phyloP scores from a whole-genome alignment of 1,140 invertebrate species.

The Drosophila serrata region DNA sequence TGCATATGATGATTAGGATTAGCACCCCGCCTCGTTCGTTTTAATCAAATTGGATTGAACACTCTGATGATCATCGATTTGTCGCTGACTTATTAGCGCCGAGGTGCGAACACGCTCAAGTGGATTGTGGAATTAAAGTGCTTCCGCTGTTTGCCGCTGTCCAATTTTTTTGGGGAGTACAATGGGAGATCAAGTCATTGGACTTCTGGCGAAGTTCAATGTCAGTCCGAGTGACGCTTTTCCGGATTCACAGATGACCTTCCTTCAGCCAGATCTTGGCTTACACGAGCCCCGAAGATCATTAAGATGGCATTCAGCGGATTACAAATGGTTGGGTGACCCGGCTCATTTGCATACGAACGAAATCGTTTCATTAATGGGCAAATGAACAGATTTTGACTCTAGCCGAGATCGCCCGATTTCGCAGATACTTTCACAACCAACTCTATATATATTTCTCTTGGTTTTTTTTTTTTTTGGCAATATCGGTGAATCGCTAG shows the following conservation, averaged over 20 bases:
- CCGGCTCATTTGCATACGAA: conserved; percentile 68
- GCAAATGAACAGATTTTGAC: conserved; percentile 40
- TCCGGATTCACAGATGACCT: conserved; percentile 17
- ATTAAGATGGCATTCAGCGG: conserved; percentile 54
- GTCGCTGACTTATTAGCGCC: conserved; percentile 59
- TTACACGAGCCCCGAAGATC: conserved; percentile 45
- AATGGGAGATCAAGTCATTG: conserved; percentile 39
- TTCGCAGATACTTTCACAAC: conserved; percentile 75
- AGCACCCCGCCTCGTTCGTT: conserved; percentile 32
- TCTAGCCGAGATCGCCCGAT: conserved; percentile 47
- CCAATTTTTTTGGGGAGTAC: conserved; percentile 9
- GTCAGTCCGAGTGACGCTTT: conserved; percentile 40
- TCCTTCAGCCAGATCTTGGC: conserved; percentile 18
- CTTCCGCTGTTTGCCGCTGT: conserved; percentile 55
- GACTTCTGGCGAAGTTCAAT: conserved; percentile 69
- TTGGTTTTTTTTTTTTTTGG: conserved; percentile 60
- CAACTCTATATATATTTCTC: conserved; percentile 30
- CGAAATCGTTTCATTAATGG: conserved; percentile 62
- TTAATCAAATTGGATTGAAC: conserved; percentile 28
- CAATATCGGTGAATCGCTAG: conserved; percentile 50
- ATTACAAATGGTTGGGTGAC: conserved; percentile 57
- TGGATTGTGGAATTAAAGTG: conserved; percentile 40
- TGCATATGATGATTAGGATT: conserved; percentile 66
- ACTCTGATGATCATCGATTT: conserved; percentile 50
- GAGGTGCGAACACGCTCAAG: conserved; percentile 61